These are phyloP conservation scores for Conus canariensis DNA, from an alignment of 2,888 invertebrate species.

Conservation along the genomic window DNA sequence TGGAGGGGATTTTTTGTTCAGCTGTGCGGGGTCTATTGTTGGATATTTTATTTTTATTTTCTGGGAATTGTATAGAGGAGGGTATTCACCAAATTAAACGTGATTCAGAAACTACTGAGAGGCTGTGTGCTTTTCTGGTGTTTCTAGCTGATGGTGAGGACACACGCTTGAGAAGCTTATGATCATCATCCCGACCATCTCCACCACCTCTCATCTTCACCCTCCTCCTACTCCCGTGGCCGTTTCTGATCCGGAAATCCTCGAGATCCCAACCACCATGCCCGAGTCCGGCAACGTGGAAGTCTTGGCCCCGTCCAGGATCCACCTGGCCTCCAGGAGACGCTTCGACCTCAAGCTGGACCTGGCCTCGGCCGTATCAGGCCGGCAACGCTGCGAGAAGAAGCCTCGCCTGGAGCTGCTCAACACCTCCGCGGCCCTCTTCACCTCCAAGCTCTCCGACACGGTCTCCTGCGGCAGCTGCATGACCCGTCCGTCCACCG, in stretches of 20 bases:
- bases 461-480: slow-evolving; percentile 41
- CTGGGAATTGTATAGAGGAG: too few relatives aligned
- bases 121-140: too few relatives aligned
- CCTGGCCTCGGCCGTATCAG: slow-evolving; percentile 37
- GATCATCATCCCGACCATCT: slow-evolving; percentile 13
- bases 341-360: slow-evolving; percentile 58
- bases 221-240: neutral
- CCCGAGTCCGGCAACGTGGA: slow-evolving; percentile 71
- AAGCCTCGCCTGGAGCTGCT: slow-evolving; percentile 29
- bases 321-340: slow-evolving; percentile 53
- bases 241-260: neutral
- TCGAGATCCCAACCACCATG: slow-evolving; percentile 53
- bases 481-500: slow-evolving; percentile 51
- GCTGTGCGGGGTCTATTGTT: neutral
- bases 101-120: too few relatives aligned
- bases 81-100: too few relatives aligned
- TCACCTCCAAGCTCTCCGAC: slow-evolving; percentile 37
- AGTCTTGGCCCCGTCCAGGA: slow-evolving; percentile 61
- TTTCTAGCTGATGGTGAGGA: too few relatives aligned
- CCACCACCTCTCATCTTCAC: neutral
- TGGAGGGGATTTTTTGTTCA: neutral
- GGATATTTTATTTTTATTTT: too few relatives aligned
- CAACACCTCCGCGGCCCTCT: neutral
- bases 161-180: neutral
- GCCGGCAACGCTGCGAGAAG: slow-evolving; percentile 37